Conservation (phyloP, 2,888 invertebrate genomes). For the Nasonia oneida region DNA sequence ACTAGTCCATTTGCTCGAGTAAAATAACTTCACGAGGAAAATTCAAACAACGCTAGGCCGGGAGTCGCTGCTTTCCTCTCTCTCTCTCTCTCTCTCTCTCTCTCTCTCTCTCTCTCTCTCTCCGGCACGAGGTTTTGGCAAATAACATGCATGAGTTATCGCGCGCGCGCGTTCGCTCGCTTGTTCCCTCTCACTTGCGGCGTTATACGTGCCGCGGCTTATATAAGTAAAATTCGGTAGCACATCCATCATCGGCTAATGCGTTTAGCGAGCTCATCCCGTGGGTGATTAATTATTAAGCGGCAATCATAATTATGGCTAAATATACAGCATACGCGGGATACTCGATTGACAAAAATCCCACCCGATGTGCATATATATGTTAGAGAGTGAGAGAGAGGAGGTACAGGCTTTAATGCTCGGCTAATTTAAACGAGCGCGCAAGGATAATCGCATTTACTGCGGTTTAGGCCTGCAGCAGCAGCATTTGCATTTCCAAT, state of each 20-base stretch:
- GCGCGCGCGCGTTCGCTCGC: not conserved
- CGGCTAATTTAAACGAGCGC: not conserved
- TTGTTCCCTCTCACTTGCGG: not conserved
- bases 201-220: not conserved
- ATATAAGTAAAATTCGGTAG: not conserved
- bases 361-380: not conserved
- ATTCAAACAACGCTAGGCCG: conserved; percentile 24
- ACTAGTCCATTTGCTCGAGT: conserved; percentile 50
- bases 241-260: conserved; percentile 31
- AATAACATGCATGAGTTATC: conserved; percentile 20
- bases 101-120: too few relatives aligned
- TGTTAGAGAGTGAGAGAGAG: not conserved
- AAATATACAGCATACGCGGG: not conserved
- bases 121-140: conserved; percentile 3
- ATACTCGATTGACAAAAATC: not conserved
- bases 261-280: conserved; percentile 20
- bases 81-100: too few relatives aligned
- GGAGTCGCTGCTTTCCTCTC: not conserved
- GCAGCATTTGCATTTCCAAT: not conserved
- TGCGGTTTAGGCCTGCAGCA: not conserved
- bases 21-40: conserved; percentile 50
- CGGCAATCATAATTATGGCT: conserved; percentile 14
- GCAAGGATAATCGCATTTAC: not conserved
- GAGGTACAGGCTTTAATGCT: not conserved
- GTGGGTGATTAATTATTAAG: conserved; percentile 22